Evolutionary conservation across 1,140 invertebrate genomes (phyloP).

Genomic region (Rhynchophorus ferrugineus): DNA sequence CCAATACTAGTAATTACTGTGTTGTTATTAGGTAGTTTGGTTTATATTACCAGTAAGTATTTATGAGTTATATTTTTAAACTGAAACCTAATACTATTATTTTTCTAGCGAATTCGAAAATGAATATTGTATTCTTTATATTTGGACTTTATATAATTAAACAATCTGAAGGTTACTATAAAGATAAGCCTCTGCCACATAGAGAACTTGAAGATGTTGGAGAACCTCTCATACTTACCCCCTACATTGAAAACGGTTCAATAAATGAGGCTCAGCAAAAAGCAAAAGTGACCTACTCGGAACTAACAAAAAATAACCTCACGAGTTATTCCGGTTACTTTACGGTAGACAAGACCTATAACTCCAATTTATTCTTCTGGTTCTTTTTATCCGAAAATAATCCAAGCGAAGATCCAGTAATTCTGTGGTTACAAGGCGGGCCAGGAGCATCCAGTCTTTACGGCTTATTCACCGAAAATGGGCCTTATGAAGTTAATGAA

Average conservation of each 20-base stretch:
- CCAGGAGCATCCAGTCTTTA: conserved; percentile 62
- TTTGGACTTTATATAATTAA: too few relatives aligned
- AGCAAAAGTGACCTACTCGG: conserved; percentile 3
- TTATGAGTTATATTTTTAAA: too few relatives aligned
- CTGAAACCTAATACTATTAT: too few relatives aligned
- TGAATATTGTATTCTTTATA: too few relatives aligned
- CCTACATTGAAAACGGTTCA: conserved; percentile 43
- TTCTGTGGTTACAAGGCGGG: conserved; percentile 70
- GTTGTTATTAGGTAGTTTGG: too few relatives aligned
- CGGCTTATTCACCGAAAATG: conserved; percentile 65
- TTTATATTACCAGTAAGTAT: too few relatives aligned
- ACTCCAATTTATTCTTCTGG: conserved; percentile 71
- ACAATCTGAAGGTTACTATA: too few relatives aligned
- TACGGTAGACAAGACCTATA: conserved; percentile 55
- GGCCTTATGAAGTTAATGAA: conserved; percentile 47
- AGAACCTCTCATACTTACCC: conserved; percentile 44
- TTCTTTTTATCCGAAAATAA: conserved; percentile 56
- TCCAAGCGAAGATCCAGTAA: conserved; percentile 48
- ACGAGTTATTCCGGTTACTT: conserved; percentile 56
- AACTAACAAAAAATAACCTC: conserved; percentile 15
- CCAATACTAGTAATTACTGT: too few relatives aligned
- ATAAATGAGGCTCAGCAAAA: conserved; percentile 35
- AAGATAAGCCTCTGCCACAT: too few relatives aligned
- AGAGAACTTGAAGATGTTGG: conserved; percentile 3
- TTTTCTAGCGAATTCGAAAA: too few relatives aligned